Evolutionary conservation across 2,888 invertebrate genomes (phyloP).

Genomic region (Callyntrura guangdongensis): DNA sequence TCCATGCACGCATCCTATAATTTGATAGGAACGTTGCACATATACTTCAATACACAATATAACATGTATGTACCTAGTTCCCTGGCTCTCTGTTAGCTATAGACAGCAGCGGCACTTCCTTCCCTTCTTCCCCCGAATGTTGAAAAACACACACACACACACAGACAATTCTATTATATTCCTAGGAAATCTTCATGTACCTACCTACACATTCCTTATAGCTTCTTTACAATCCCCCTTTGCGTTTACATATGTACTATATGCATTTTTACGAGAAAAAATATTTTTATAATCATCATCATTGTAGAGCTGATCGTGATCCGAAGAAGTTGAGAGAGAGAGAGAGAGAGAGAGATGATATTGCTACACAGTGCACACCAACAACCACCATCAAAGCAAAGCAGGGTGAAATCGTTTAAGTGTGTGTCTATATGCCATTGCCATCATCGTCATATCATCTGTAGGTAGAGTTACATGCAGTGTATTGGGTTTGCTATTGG

Average conservation of each 20-base stretch:
- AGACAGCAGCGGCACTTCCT: constrained; percentile 49
- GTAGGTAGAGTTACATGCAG: no score
- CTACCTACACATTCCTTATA: not conserved
- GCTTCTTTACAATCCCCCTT: not conserved
- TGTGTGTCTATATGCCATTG: not conserved
- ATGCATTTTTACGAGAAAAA: constrained; percentile 30
- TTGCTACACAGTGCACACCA: constrained; percentile 3
- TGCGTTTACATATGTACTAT: not conserved
- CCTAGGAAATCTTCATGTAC: not conserved
- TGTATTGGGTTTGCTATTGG: no score
- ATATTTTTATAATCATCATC: constrained; percentile 9
- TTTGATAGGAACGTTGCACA: no score
- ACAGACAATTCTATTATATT: constrained; percentile 7
- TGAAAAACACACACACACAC: constrained; percentile 38
- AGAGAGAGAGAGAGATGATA: constrained; percentile 30
- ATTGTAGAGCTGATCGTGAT: constrained; percentile 32
- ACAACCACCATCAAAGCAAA: constrained; percentile 18
- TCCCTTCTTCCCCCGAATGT: constrained; percentile 1
- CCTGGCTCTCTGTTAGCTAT: not conserved
- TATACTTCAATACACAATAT: not conserved
- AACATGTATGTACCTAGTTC: not conserved
- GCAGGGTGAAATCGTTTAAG: constrained; percentile 30
- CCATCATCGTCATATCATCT: no score
- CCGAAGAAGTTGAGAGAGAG: constrained; percentile 48
- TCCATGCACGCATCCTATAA: not conserved